Percentiles rank a stretch among this genome's conserved stretches.
Evolutionary conservation across 2,797 vertebrate genomes (phyloP).

Genomic region (Sebastes goodei): DNA sequence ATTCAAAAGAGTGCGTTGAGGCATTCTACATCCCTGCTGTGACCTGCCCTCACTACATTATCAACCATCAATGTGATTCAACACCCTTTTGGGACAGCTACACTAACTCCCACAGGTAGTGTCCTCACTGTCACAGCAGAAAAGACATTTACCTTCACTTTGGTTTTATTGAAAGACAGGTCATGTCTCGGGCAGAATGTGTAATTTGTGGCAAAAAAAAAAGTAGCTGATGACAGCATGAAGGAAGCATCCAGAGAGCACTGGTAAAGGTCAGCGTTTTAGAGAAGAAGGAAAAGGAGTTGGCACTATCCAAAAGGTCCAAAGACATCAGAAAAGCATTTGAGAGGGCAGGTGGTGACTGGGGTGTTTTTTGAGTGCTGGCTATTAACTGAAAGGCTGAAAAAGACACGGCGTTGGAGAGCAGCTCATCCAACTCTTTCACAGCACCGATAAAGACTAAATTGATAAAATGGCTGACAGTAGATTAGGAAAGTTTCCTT

Average conservation of each 20-base stretch:
- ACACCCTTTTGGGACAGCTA: neutral
- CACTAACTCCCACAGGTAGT: neutral
- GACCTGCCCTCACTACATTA: neutral
- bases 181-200: neutral
- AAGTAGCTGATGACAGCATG: constrained; percentile 3
- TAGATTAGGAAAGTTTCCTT: neutral
- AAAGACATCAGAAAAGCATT: too few relatives aligned
- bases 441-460: neutral
- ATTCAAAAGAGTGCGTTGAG: neutral
- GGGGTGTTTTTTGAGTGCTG: neutral
- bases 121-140: neutral
- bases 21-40: neutral
- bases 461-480: neutral
- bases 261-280: constrained; percentile 19
- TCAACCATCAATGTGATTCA: neutral
- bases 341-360: too few relatives aligned
- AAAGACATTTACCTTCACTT: constrained; percentile 16
- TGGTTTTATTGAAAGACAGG: constrained; percentile 4
- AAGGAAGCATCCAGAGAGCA: neutral
- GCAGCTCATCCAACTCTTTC: neutral
- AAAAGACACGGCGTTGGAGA: neutral
- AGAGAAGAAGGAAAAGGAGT: too few relatives aligned
- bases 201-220: neutral
- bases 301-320: too few relatives aligned
- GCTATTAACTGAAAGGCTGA: neutral